Percentiles rank a stretch among this genome's conserved stretches.
Conservation (phyloP, 2,888 invertebrate species). For the Lacanobia wlatinum region DNA sequence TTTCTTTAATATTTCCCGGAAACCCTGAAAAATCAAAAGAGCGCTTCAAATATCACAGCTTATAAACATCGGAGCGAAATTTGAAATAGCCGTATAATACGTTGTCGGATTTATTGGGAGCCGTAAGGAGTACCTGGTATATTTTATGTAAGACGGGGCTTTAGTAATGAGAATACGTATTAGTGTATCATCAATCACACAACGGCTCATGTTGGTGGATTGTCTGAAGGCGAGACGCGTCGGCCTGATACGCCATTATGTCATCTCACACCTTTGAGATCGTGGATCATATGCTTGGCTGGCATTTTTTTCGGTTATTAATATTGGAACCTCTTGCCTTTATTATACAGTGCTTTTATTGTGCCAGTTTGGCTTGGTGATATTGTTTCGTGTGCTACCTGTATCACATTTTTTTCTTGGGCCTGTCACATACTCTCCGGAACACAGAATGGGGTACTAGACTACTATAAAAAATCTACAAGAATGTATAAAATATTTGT, state of each 20-base stretch:
- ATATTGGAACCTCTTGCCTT: conserved; percentile 56
- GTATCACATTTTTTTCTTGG: no score
- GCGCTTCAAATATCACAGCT: conserved; percentile 41
- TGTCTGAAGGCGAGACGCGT: conserved; percentile 68
- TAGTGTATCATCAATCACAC: conserved; percentile 81
- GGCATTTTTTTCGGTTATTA: conserved; percentile 64
- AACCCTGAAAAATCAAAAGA: conserved; percentile 48
- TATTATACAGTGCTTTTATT: conserved; percentile 48
- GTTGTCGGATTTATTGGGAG: conserved; percentile 50
- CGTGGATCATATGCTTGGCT: conserved; percentile 70
- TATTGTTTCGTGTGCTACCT: background rate
- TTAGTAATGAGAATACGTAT: conserved; percentile 78
- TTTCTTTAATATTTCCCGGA: conserved; percentile 42
- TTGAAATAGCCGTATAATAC: conserved; percentile 56
- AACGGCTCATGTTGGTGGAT: conserved; percentile 75
- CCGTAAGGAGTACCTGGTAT: conserved; percentile 58
- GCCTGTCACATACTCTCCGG: no score
- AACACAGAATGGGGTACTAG: no score
- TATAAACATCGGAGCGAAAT: conserved; percentile 47
- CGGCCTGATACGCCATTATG: conserved; percentile 70
- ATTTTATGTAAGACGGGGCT: conserved; percentile 68
- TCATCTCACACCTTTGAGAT: conserved; percentile 72
- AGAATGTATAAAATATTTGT: no score
- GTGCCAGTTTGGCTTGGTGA: conserved; percentile 16
- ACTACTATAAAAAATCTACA: no score